These are phyloP conservation scores for Euclidia mi DNA, from an alignment of 2,888 invertebrate genomes.

Conservation along the genomic window DNA sequence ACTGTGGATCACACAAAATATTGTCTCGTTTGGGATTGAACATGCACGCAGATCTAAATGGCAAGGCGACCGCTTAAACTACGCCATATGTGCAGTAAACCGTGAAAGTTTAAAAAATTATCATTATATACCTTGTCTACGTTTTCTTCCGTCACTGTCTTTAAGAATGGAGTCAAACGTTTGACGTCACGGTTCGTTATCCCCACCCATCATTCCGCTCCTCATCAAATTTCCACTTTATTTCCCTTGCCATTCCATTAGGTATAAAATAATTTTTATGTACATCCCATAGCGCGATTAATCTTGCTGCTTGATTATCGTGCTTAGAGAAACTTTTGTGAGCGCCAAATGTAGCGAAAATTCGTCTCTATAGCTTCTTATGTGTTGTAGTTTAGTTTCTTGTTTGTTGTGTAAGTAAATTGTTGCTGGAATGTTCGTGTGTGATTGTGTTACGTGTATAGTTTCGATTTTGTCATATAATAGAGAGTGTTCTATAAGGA, in stretches of 20 bases:
- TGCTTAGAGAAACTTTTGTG: conserved; percentile 27
- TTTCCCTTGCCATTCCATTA: conserved; percentile 61
- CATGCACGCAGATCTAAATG: too few relatives aligned
- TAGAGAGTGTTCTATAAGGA: too few relatives aligned
- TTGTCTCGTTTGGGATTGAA: too few relatives aligned
- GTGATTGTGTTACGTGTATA: not conserved
- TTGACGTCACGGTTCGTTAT: conserved; percentile 74
- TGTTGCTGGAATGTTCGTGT: not conserved
- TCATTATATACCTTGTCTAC: conserved; percentile 11
- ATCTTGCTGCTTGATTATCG: conserved; percentile 43
- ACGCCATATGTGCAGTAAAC: too few relatives aligned
- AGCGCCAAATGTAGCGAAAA: conserved; percentile 12
- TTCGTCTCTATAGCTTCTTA: conserved; percentile 9
- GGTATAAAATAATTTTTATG: conserved; percentile 61
- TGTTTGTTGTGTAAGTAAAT: not conserved
- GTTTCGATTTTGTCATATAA: too few relatives aligned
- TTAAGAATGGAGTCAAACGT: conserved; percentile 63
- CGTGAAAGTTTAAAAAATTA: too few relatives aligned
- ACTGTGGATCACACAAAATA: too few relatives aligned
- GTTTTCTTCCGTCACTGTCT: conserved; percentile 37
- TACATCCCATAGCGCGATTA: conserved; percentile 49
- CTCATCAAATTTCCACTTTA: conserved; percentile 76
- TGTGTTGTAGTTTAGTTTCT: not conserved
- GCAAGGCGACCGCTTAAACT: too few relatives aligned
- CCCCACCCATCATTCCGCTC: conserved; percentile 62